phyloP scores from a whole-genome alignment of 1,140 invertebrate species.

The Bursaphelenchus mucronatus region DNA sequence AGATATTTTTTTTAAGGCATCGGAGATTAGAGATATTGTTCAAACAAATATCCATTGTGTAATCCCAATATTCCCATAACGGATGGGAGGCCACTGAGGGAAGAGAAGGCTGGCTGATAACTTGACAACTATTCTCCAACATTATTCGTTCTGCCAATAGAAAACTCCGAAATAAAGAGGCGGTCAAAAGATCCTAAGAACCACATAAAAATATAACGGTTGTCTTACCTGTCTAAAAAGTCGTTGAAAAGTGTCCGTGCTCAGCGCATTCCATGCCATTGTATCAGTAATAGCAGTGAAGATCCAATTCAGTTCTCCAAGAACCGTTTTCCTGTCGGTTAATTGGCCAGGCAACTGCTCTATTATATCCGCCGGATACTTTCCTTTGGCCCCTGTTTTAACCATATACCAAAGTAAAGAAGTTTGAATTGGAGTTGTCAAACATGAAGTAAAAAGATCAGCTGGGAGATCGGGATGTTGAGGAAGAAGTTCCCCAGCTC shows the following conservation, averaged over 20 bases:
- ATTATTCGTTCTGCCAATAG: slow-evolving; percentile 91
- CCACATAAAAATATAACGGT: slow-evolving; percentile 16
- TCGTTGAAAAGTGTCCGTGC: slow-evolving; percentile 87
- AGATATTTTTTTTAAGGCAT: slow-evolving; percentile 21
- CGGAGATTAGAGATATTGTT: slow-evolving; percentile 69
- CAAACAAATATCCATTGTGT: slow-evolving; percentile 85
- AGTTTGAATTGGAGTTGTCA: slow-evolving; percentile 96
- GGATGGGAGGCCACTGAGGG: slow-evolving; percentile 78
- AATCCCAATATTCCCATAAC: slow-evolving; percentile 80
- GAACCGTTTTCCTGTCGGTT: slow-evolving; percentile 88
- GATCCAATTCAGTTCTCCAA: slow-evolving; percentile 98
- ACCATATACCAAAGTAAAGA: slow-evolving; percentile 75
- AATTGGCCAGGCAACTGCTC: slow-evolving; percentile 80
- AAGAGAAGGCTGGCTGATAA: slow-evolving; percentile 80
- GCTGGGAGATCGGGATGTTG: slow-evolving; percentile 97
- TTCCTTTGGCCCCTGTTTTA: slow-evolving; percentile 38
- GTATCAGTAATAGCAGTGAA: slow-evolving; percentile 99
- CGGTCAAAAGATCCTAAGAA: slow-evolving; percentile 80
- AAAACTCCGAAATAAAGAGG: slow-evolving; percentile 94
- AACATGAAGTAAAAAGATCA: slow-evolving; percentile 93
- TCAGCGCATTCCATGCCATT: slow-evolving; percentile 96
- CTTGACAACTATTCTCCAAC: slow-evolving; percentile 89
- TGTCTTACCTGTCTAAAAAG: slow-evolving; percentile 76
- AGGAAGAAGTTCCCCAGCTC: slow-evolving; percentile 81
- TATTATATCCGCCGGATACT: slow-evolving; percentile 64